These are phyloP conservation scores for Synanthedon myopaeformis DNA, from an alignment of 2,888 invertebrate species.

Conservation along the genomic window DNA sequence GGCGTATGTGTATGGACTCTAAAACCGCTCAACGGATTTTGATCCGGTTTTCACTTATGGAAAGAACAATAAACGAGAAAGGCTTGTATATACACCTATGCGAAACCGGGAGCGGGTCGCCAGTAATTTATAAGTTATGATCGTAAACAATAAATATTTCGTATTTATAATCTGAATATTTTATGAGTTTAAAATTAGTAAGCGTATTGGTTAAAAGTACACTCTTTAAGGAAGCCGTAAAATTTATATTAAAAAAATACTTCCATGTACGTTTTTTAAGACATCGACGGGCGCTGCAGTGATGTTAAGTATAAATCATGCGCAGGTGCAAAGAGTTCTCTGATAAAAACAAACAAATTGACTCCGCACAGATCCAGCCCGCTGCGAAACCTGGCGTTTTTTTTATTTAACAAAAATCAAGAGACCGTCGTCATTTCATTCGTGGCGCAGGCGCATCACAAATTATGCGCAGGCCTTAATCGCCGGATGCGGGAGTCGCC, in stretches of 20 bases:
- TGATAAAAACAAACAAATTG: conserved; percentile 52
- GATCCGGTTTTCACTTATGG: too few species aligned
- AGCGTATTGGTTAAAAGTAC: too few species aligned
- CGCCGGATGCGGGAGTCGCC: conserved; percentile 69
- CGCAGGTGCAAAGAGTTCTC: conserved; percentile 57
- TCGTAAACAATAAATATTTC: not conserved
- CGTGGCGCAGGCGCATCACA: conserved; percentile 55
- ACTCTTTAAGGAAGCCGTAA: too few species aligned
- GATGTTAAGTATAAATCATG: conserved; percentile 30
- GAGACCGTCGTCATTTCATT: conserved; percentile 27
- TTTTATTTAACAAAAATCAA: conserved; percentile 65
- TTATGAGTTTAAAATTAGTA: too few species aligned
- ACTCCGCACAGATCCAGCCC: conserved; percentile 22
- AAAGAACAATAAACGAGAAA: too few species aligned
- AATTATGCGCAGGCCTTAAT: conserved; percentile 62
- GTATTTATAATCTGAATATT: not conserved
- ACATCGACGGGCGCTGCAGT: conserved; percentile 9
- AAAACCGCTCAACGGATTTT: too few species aligned
- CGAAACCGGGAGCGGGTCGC: too few species aligned
- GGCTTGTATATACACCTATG: too few species aligned
- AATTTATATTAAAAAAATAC: too few species aligned
- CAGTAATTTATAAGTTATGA: not conserved
- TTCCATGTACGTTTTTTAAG: too few species aligned
- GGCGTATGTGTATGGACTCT: too few species aligned
- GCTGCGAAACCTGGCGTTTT: conserved; percentile 39